Evolutionary conservation across 1,140 invertebrate species (phyloP), one percentile per base, ranked within the genome.

Genomic region (Brachionus asplanchnoidis): DNA sequence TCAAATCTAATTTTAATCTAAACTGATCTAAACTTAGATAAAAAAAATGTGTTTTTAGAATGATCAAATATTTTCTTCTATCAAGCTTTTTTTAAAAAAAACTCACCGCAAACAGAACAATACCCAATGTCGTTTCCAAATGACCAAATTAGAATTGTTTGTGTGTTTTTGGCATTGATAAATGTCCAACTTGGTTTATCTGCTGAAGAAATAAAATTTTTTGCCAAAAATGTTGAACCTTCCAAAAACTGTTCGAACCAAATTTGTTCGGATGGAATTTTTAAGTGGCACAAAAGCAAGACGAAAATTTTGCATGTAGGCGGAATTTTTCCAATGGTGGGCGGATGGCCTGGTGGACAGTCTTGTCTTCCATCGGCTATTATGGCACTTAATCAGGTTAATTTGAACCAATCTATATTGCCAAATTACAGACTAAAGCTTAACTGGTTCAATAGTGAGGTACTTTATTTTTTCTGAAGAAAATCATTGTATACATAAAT

Each of bases 361-460:
- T 42, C 50, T 9, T 65, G 56, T 86, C 86, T 88, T 28, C 96
- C 96, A 60, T 97, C 97, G 20, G 97, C 97, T 66, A 92, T 94
- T 88, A 92, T 99, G 89, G 97, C 97, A 9, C 91, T 99, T 85
- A 94, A 95, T 86, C 97, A 99, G 91, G 96, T 99, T 65, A 99
- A 99, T 91, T 93, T 93, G 36, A 91, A 93, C 86, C 92, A 92
- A 70, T 94, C 97, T 91, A 91, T 99, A 86, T 91, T 99, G 85
- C 94, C 95, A 44, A 96, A 96, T 36, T 99, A 97, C 89, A 93
- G 93, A 78, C 91, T 99, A 40, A 93, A 94, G 87, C 92, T 99
- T 86, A 95, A 97, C 88, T 96, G 94, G 90, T 97, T 98, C 90
- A 97, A 99, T 88, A 99, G 96, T 89, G 94, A 98, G 93, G 97